phyloP scores from a whole-genome alignment of 1,140 invertebrate species.

The Pseudomyrmex sp. region DNA sequence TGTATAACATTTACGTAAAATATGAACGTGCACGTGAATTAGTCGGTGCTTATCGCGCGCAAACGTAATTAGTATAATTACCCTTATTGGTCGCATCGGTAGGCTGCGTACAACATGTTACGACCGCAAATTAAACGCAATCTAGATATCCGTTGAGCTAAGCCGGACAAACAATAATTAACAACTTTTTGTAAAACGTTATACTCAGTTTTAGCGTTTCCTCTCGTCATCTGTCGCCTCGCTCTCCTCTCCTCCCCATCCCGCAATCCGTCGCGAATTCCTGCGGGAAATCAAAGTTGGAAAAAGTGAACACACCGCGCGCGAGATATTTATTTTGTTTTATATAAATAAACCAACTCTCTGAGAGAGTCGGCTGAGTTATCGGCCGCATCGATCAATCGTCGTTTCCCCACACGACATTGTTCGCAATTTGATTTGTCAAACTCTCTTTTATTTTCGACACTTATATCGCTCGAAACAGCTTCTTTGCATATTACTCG shows the following conservation, averaged over 20 bases:
- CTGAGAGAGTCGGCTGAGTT: not conserved
- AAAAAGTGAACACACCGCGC: conserved; percentile 18
- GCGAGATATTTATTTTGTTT: conserved; percentile 17
- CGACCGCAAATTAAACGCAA: conserved; percentile 71
- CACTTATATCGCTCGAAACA: not conserved
- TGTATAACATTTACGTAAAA: conserved; percentile 22
- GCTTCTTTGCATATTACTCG: not conserved
- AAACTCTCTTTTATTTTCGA: conserved; percentile 4
- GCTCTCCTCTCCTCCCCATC: not conserved
- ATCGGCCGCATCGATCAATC: not conserved
- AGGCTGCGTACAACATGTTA: conserved; percentile 62
- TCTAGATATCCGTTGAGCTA: conserved; percentile 40
- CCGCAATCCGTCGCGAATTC: not conserved
- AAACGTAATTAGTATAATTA: conserved; percentile 75
- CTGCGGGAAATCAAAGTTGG: conserved; percentile 47
- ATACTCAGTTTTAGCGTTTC: not conserved
- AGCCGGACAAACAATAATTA: conserved; percentile 46
- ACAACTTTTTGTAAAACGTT: conserved; percentile 48
- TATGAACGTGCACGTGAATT: conserved; percentile 22
- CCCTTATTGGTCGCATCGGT: conserved; percentile 72
- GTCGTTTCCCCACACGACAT: too few relatives aligned
- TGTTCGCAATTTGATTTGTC: not conserved
- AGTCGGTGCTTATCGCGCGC: conserved; percentile 60
- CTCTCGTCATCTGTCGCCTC: not conserved
- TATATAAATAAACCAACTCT: not conserved